Evolutionary conservation across 2,113 vertebrate species (phyloP), one percentile per base, ranked within the genome.

Genomic region (Misgurnus anguillicaudatus): DNA sequence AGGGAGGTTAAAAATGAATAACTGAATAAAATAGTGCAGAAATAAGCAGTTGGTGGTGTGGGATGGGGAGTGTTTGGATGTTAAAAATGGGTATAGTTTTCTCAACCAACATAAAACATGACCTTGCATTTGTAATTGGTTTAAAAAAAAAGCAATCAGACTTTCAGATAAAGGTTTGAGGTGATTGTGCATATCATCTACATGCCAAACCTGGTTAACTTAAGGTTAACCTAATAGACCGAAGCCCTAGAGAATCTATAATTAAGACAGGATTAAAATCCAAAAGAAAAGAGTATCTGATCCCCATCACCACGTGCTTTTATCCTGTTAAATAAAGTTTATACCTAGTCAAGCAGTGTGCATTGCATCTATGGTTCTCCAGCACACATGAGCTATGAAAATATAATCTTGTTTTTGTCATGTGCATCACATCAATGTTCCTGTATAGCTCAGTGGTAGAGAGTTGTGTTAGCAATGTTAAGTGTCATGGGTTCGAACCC

Each of bases 21-120:
- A 80, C 53, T 69, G 68, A 85, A 80, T 80, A 79, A 85, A 80
- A 92, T 92, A 91, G 92, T 93, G 67, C 17, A 69, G 77, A 68
- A 70, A 73, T 81, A 60, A 55, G 39, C 73, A 55, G 68, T 73
- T 69, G 62, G 36, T n/a, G 58, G 71, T 39, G 64, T 42, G 19
- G 5, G 67, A n/a, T n/a, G 39, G 13, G 21, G 64, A 75, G 41
- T 60, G 51, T 84, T 81, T 24, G 75, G 75, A 80, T 74, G 68
- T 80, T 80, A 63, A 47, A 78, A 84, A 75, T 55, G 39, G 24
- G 72, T 14, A 69, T 42, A 36, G 75, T 53, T 78, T 58, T 66
- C 65, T 57, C 75, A 74, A 45, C 53, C 66, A 63, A 70, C 77
- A 80, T 55, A 68, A 80, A 77, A 77, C 51, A 80, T 80, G 66